Evolutionary conservation across 2,113 vertebrate species (phyloP).

Genomic region (Gymnogyps californianus): DNA sequence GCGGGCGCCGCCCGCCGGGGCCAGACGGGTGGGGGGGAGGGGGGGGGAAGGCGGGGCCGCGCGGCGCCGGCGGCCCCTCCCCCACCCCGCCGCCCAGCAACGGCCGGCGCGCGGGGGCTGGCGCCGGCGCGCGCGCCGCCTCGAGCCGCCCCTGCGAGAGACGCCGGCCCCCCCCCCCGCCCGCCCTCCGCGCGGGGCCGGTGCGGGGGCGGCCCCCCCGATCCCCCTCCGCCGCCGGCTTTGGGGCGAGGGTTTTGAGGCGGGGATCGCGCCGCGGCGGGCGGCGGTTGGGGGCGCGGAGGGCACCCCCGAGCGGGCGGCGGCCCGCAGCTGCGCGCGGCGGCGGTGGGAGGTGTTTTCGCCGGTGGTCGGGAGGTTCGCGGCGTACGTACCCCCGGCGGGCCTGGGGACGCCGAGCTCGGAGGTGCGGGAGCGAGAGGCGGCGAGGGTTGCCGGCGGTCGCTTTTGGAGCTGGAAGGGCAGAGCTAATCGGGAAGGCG

Average conservation of each 20-base stretch:
- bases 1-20: neutral
- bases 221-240: too few species aligned
- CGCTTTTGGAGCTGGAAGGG: neutral
- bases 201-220: too few species aligned
- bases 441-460: fast-evolving
- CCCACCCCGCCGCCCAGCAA: too few species aligned
- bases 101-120: neutral
- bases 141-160: too few species aligned
- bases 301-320: too few species aligned
- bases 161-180: too few species aligned
- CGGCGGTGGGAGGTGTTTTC: too few species aligned
- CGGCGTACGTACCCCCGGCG: too few species aligned
- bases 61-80: neutral
- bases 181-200: too few species aligned
- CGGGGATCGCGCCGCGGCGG: too few species aligned
- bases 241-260: neutral
- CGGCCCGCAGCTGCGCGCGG: too few species aligned
- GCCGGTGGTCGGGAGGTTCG: neutral
- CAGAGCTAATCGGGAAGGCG: neutral
- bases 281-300: neutral
- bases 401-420: too few species aligned
- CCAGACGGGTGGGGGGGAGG: neutral
- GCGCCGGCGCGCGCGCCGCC: neutral
- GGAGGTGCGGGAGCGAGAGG: neutral
- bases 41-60: neutral